These are phyloP conservation scores for Bicyclus anynana DNA, from an alignment of 1,140 invertebrate species.

Conservation along the genomic window DNA sequence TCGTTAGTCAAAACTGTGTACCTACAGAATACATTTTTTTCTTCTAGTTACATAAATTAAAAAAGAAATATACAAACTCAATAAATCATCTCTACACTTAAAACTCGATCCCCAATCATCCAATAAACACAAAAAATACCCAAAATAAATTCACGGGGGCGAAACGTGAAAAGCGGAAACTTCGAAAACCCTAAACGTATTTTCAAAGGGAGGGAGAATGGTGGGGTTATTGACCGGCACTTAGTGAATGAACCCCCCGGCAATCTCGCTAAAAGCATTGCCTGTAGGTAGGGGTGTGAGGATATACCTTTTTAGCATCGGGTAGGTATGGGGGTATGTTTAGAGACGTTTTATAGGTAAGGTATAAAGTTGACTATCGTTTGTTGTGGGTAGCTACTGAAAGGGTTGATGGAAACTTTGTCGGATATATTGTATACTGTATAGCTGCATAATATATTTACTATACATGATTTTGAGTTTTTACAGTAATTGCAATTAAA, in stretches of 20 bases:
- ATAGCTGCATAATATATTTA: too few relatives aligned
- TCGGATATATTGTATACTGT: too few relatives aligned
- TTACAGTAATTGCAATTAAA: too few relatives aligned
- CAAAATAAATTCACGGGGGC: conserved; percentile 10
- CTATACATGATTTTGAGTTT: too few relatives aligned
- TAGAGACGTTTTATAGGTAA: not conserved
- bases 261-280: conserved; percentile 52
- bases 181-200: conserved; percentile 39
- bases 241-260: conserved; percentile 37
- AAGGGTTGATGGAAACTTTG: not conserved
- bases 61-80: not conserved
- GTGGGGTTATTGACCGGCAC: conserved; percentile 48
- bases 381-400: not conserved
- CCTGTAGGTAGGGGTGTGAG: conserved; percentile 4
- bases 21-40: not conserved
- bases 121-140: conserved; percentile 3
- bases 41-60: not conserved
- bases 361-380: conserved; percentile 1
- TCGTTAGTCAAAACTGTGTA: too few relatives aligned
- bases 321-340: not conserved
- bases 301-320: conserved; percentile 7
- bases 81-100: not conserved
- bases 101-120: not conserved
- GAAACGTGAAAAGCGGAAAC: conserved; percentile 23
- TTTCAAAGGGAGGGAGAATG: conserved; percentile 28